Evolutionary conservation across 1,140 invertebrate species (phyloP).

Genomic region (Trypoxylus dichotomus): DNA sequence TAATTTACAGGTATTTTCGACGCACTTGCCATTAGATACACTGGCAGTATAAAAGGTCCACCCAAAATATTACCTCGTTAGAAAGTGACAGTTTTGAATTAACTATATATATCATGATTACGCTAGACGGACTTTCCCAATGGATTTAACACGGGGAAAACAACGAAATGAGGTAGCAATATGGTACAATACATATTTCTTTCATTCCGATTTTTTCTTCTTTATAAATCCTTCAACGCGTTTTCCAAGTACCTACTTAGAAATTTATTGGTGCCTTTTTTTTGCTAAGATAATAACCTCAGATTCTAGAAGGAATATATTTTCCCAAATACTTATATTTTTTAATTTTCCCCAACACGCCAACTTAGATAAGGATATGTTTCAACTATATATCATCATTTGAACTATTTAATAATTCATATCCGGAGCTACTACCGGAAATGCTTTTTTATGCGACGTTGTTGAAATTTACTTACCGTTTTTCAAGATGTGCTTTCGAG

Average conservation of each 20-base stretch:
- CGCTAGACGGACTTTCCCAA: background rate
- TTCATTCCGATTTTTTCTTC: too few relatives aligned
- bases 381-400: slow-evolving; percentile 4
- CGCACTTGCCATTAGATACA: slow-evolving; percentile 21
- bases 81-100: slow-evolving; percentile 9
- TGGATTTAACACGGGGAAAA: background rate
- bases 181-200: too few relatives aligned
- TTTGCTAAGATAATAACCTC: too few relatives aligned
- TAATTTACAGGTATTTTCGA: slow-evolving; percentile 23
- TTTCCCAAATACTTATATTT: background rate
- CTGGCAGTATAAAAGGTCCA: background rate
- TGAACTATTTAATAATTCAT: background rate
- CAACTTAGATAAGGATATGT: background rate
- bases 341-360: background rate
- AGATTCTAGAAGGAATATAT: too few relatives aligned
- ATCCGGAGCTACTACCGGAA: background rate
- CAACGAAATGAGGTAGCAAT: background rate
- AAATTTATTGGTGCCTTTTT: too few relatives aligned
- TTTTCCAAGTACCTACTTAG: background rate
- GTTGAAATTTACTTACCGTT: slow-evolving; percentile 58
- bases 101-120: slow-evolving; percentile 4
- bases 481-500: slow-evolving; percentile 65
- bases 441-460: background rate
- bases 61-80: slow-evolving; percentile 24
- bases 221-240: too few relatives aligned